Conservation (phyloP, 2,888 invertebrate genomes). For the Dendrolimus houi region DNA sequence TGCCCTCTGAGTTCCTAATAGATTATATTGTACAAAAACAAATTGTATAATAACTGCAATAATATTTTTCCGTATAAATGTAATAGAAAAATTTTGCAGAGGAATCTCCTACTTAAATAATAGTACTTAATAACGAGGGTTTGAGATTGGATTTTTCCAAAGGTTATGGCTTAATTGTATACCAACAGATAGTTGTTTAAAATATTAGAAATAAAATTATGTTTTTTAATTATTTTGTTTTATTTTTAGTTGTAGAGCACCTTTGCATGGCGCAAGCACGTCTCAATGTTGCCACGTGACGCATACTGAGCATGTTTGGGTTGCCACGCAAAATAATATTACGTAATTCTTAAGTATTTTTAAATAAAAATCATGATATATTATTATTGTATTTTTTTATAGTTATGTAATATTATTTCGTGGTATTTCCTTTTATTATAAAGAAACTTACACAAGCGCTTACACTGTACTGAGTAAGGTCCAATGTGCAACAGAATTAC, state of each 20-base stretch:
- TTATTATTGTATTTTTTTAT: too few species aligned
- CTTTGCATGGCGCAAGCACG: conserved; percentile 44
- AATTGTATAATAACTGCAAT: conserved; percentile 10
- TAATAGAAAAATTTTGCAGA: conserved; percentile 20
- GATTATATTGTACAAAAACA: conserved; percentile 16
- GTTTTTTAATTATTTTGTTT: conserved; percentile 63
- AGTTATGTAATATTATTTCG: conserved; percentile 1
- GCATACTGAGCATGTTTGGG: conserved; percentile 11
- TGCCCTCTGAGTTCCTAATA: conserved; percentile 55
- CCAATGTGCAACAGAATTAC: conserved; percentile 50
- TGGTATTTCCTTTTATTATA: conserved; percentile 1
- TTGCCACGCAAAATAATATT: conserved; percentile 5
- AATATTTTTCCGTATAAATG: conserved; percentile 10
- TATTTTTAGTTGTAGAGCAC: conserved; percentile 57
- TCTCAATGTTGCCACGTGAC: conserved; percentile 28
- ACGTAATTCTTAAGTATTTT: background rate
- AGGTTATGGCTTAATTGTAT: conserved; percentile 45
- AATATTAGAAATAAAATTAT: conserved; percentile 66
- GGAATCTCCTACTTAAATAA: conserved; percentile 68
- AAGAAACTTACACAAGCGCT: background rate
- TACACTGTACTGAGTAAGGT: conserved; percentile 28
- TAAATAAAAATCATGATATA: too few species aligned
- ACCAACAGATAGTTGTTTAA: conserved; percentile 41
- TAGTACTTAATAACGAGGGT: conserved; percentile 68
- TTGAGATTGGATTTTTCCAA: conserved; percentile 39